These are phyloP conservation scores for Epizoanthus ramosus DNA, from an alignment of 92 coral and sea anemone species.

Conservation along the genomic window DNA sequence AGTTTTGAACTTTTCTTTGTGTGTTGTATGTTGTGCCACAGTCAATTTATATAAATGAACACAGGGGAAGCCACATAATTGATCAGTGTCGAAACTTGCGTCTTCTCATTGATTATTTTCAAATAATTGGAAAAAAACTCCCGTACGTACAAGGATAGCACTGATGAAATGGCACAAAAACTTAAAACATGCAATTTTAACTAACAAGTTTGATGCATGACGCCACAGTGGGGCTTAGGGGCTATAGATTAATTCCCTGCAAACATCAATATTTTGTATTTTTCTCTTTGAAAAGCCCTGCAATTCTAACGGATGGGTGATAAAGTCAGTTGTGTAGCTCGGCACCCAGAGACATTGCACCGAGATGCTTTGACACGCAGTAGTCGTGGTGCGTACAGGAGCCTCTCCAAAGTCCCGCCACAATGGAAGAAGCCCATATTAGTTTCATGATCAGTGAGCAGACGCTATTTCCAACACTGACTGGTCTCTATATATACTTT, in stretches of 20 bases:
- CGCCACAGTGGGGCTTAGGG: no score
- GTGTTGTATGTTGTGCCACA: background rate
- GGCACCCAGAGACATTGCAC: no score
- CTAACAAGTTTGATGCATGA: no score
- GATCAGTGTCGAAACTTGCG: constrained; percentile 14
- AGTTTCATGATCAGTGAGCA: background rate
- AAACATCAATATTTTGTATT: background rate
- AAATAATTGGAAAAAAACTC: background rate
- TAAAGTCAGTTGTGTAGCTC: no score
- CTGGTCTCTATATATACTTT: constrained; percentile 25
- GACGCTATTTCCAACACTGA: constrained; percentile 29
- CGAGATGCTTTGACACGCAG: background rate
- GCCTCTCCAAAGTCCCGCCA: background rate
- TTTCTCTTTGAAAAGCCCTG: background rate
- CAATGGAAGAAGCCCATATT: background rate
- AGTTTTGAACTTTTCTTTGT: background rate
- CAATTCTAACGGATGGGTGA: no score
- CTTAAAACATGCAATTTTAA: no score
- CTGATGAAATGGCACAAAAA: no score
- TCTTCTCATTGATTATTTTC: background rate
- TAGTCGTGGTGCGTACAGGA: background rate
- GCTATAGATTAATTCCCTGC: no score
- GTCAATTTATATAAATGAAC: no score
- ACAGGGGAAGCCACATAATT: background rate
- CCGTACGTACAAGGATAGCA: no score